Evolutionary conservation across 2,113 vertebrate species (phyloP).

Genomic region (Varanus komodoensis): DNA sequence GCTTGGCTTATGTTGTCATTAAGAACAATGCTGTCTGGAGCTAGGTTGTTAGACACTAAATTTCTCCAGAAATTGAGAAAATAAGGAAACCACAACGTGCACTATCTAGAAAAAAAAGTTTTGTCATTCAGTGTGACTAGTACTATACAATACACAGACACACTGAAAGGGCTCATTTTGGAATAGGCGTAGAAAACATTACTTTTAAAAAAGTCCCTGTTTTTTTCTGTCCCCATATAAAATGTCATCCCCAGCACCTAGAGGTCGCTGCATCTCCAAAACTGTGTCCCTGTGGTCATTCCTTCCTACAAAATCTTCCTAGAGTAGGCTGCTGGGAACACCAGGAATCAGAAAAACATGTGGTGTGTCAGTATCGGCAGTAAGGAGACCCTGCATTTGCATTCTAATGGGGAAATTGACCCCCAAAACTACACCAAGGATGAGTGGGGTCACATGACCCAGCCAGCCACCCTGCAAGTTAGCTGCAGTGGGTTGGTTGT

Average conservation of each 20-base stretch:
- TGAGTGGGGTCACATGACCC: too few relatives aligned
- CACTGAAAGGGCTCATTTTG: not conserved
- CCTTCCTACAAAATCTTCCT: not conserved
- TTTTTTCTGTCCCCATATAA: not conserved
- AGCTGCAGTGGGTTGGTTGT: too few relatives aligned
- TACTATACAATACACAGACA: not conserved
- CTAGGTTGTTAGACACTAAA: slow-evolving; percentile 18
- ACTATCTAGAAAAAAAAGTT: not conserved
- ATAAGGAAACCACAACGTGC: not conserved
- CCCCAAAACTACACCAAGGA: not conserved
- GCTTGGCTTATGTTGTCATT: slow-evolving; percentile 13
- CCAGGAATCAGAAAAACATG: not conserved
- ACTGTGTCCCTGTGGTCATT: not conserved
- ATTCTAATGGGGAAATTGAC: not conserved
- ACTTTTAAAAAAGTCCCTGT: not conserved
- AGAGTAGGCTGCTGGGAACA: not conserved
- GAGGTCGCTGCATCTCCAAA: too few relatives aligned
- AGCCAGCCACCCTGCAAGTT: too few relatives aligned
- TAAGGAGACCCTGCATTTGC: not conserved
- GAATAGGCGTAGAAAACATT: not conserved
- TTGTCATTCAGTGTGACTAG: not conserved
- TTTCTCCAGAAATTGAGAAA: not conserved
- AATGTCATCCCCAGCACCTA: not conserved
- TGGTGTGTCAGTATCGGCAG: not conserved
- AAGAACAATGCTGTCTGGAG: slow-evolving; percentile 29